A percentile compares a stretch with the other conserved stretches of the same genome.
Conservation (phyloP, 2,113 vertebrate genomes). For the Tilapia sparmanii region DNA sequence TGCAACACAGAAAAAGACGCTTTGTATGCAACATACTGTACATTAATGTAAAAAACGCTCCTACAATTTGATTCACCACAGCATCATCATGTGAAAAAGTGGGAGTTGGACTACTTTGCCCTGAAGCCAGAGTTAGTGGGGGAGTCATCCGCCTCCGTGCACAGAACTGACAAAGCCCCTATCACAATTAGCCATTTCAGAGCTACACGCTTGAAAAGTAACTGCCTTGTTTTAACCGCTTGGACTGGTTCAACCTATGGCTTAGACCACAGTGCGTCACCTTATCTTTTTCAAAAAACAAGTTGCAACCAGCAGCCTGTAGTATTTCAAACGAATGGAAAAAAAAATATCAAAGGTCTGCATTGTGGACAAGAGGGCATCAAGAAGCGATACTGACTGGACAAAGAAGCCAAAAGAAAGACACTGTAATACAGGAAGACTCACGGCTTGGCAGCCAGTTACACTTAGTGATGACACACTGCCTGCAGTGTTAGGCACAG, state of each 20-base stretch:
- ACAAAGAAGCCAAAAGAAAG: slow-evolving; percentile 2
- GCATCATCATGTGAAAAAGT: not conserved
- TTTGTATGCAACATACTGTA: not conserved
- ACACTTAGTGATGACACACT: slow-evolving; percentile 28
- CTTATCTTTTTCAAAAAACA: not conserved
- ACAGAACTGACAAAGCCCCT: not conserved
- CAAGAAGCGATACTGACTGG: slow-evolving; percentile 6
- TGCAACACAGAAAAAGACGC: not conserved
- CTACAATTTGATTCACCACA: not conserved
- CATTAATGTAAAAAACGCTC: not conserved
- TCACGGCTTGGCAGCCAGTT: slow-evolving; percentile 21
- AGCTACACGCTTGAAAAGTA: slow-evolving; percentile 4
- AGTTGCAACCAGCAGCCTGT: not conserved
- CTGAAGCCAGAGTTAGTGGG: not conserved
- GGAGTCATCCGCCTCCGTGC: not conserved
- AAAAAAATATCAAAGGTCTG: not conserved
- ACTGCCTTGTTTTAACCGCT: slow-evolving; percentile 4
- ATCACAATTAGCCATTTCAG: slow-evolving; percentile 29
- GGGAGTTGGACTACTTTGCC: not conserved
- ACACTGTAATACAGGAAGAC: not conserved
- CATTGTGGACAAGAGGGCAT: not conserved
- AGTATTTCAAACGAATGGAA: not conserved
- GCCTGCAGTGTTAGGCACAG: slow-evolving; percentile 37
- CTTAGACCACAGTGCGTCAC: not conserved
- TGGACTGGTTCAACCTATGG: not conserved